Base-by-base conservation (phyloP, 2,113 vertebrate species). In the Cepphus grylle region DNA sequence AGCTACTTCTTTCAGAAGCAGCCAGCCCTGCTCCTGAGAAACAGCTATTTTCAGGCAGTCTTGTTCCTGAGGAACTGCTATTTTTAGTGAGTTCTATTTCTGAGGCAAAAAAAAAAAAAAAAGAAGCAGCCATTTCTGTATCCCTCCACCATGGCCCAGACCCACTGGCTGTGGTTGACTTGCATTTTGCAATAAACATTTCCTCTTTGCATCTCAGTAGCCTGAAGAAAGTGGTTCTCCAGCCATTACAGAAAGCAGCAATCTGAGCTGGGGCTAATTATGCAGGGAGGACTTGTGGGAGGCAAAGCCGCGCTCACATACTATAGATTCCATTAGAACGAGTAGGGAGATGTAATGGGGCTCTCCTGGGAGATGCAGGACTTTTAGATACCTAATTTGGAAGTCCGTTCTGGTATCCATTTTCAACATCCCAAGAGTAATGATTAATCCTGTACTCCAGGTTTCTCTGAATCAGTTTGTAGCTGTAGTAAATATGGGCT, bases 21-120 rank as follows among this genome's bases (percentile, higher is more conserved):
- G 84, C 96, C 96, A 95, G 94, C 94, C 92, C 93, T 93, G 88
- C 89, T 97, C 96, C 89, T 97, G 93, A 97, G 96, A 97, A 97
- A 97, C 91, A 95, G 95, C 94, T 98, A 97, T 98, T 98, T 97
- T 95, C 97, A 97, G 96, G 95, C 96, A 94, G 96, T 91, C 93
- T 96, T 96, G 88, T 96, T 97, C 96, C 96, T 95, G 94, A 91
- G 94, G 94, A 96, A 88, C 90, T 97, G 95, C 95, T 98, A 98
- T 97, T 97, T 98, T 97, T 97, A 97, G 97, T 95, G 93, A 86
- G 90, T 96, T 96, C 96, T 97, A 95, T 98, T 97, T 97, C 91
- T 70, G 96, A 97, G 72, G 78, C 22, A 58, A 73, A 89, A 95
- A 66, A 84, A 74, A 66, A 84, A 65, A 55, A n/a, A 96, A 88